These are phyloP conservation scores for Iselma pallidipennis DNA, from an alignment of 2,888 invertebrate species.

Conservation along the genomic window DNA sequence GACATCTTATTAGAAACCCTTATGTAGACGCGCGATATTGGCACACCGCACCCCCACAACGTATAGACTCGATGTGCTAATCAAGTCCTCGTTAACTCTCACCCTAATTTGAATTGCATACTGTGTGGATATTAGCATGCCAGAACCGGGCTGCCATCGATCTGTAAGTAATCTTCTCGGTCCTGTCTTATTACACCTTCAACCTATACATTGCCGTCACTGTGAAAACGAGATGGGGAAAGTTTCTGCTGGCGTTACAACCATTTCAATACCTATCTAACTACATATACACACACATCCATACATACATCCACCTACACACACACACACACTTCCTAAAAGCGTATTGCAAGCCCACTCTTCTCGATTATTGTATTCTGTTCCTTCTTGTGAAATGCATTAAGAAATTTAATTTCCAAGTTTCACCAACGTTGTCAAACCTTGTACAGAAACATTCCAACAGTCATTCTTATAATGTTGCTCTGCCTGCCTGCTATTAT, in stretches of 20 bases:
- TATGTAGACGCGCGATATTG: conserved; percentile 28
- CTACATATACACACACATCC: neutral
- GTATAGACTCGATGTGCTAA: conserved; percentile 50
- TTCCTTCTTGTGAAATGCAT: conserved; percentile 27
- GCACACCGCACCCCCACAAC: conserved; percentile 37
- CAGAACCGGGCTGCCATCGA: conserved; percentile 45
- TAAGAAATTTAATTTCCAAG: conserved; percentile 36
- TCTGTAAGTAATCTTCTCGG: conserved; percentile 48
- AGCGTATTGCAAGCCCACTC: neutral
- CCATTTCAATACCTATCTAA: neutral
- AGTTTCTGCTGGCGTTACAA: conserved; percentile 26
- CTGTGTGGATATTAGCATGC: conserved; percentile 52
- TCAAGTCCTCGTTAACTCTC: conserved; percentile 52
- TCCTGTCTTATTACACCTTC: conserved; percentile 39
- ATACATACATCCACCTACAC: neutral
- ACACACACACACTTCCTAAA: too few species aligned
- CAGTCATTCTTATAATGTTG: conserved; percentile 27
- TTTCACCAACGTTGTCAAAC: conserved; percentile 8
- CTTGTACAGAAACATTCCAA: neutral
- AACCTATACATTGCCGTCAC: conserved; percentile 13
- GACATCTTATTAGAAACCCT: conserved; percentile 31
- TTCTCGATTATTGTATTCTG: conserved; percentile 31
- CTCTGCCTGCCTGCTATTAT: conserved; percentile 28
- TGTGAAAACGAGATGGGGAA: conserved; percentile 32
- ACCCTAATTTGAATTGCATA: conserved; percentile 53